Evolutionary conservation across 2,888 invertebrate species (phyloP).

Genomic region (Pseudoips prasinana): DNA sequence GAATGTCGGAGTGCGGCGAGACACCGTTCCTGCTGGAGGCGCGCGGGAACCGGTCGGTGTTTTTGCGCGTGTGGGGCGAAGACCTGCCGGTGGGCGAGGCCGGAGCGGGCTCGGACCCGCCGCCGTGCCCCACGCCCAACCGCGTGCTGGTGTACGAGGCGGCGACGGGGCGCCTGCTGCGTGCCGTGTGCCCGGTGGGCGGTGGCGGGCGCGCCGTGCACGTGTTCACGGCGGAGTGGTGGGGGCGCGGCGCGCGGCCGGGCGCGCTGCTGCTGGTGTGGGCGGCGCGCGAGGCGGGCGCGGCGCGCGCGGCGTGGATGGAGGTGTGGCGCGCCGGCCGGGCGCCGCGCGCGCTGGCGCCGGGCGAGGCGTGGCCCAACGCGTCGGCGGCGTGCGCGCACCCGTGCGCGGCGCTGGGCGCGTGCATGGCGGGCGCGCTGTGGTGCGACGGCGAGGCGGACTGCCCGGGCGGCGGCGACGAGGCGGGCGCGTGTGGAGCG

Average conservation of each 20-base stretch:
- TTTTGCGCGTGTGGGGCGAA: conserved; percentile 91
- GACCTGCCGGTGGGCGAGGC: conserved; percentile 83
- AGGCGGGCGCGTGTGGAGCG: conserved; percentile 84
- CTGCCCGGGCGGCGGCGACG: conserved; percentile 69
- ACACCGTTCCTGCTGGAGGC: conserved; percentile 91
- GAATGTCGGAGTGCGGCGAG: conserved; percentile 84
- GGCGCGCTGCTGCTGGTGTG: conserved; percentile 92
- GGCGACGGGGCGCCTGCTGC: conserved; percentile 81
- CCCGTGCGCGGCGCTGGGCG: conserved; percentile 87
- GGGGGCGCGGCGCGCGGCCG: conserved; percentile 65
- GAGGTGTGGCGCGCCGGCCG: conserved; percentile 50
- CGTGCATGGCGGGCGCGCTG: conserved; percentile 87
- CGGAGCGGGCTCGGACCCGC: conserved; percentile 78
- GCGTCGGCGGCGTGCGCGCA: conserved; percentile 52
- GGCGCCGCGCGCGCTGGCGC: conserved; percentile 23
- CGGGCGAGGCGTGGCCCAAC: conserved; percentile 75
- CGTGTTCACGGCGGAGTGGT: conserved; percentile 91
- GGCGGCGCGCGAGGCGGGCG: conserved; percentile 91
- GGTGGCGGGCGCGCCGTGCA: conserved; percentile 84
- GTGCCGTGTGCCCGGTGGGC: conserved; percentile 87
- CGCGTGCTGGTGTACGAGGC: conserved; percentile 91
- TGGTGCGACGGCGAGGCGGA: conserved; percentile 87
- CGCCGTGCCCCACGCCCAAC: conserved; percentile 89
- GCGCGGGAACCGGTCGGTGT: conserved; percentile 89
- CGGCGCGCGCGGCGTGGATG: conserved; percentile 89